A percentile compares a stretch with the other conserved stretches of the same genome.
These are phyloP conservation scores for Netelia melanura DNA, from an alignment of 2,888 invertebrate species.

Conservation along the genomic window DNA sequence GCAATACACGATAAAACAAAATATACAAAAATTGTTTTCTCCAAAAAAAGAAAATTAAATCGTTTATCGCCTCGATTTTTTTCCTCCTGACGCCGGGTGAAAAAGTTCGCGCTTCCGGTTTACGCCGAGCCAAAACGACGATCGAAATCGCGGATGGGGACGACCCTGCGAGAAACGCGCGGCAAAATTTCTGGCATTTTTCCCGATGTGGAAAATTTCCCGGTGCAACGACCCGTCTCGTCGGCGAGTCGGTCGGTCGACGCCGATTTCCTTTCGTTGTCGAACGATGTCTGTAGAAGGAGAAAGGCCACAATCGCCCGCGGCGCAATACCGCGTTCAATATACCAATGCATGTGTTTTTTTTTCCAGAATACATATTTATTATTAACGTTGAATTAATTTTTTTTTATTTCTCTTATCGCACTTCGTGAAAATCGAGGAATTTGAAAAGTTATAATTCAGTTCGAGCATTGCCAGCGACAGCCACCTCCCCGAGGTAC, in stretches of 20 bases:
- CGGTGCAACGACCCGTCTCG: conserved; percentile 64
- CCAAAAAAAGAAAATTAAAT: not conserved
- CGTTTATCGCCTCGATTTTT: not conserved
- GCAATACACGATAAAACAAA: too few species aligned
- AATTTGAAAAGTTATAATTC: conserved; percentile 17
- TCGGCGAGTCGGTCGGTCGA: conserved; percentile 35
- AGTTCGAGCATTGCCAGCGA: not conserved
- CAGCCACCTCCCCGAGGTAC: not conserved
- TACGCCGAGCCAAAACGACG: not conserved
- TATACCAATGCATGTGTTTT: not conserved
- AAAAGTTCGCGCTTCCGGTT: not conserved
- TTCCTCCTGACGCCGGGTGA: not conserved
- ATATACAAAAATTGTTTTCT: not conserved
- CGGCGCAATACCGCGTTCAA: conserved; percentile 21
- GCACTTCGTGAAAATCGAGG: not conserved
- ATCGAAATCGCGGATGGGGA: not conserved
- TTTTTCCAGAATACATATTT: conserved; percentile 7
- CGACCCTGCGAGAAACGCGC: conserved; percentile 13
- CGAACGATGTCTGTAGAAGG: conserved; percentile 47
- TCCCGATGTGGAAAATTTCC: conserved; percentile 65
- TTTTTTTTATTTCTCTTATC: conserved; percentile 17
- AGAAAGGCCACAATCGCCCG: conserved; percentile 56
- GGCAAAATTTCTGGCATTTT: conserved; percentile 63
- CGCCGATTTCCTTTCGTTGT: conserved; percentile 45
- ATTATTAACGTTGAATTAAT: conserved; percentile 3